Evolutionary conservation across 2,888 invertebrate genomes (phyloP).

Genomic region (Fragum sueziense): DNA sequence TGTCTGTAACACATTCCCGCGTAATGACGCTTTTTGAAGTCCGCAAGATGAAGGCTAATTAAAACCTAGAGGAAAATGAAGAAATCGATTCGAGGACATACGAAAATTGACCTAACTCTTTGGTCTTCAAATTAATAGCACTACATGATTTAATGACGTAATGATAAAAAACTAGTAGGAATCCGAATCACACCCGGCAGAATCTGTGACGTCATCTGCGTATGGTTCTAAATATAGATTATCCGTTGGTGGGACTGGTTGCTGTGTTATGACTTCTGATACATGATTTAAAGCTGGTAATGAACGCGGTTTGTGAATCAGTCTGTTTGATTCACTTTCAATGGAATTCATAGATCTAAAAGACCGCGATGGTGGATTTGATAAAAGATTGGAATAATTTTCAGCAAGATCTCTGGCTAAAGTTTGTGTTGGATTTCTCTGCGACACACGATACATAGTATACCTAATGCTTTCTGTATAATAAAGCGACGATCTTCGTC

Average conservation of each 20-base stretch:
- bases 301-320: not conserved
- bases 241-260: not conserved
- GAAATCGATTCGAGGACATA: too few relatives aligned
- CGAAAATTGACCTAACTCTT: too few relatives aligned
- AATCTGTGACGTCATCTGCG: conserved; percentile 10
- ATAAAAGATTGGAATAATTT: conserved; percentile 13
- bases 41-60: too few relatives aligned
- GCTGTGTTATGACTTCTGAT: not conserved
- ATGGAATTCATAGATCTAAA: not conserved
- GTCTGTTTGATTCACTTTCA: conserved; percentile 9
- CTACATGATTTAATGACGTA: not conserved
- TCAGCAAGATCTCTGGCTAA: conserved; percentile 3
- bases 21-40: too few relatives aligned
- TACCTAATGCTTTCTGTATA: conserved; percentile 12
- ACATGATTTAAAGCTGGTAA: not conserved
- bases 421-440: conserved; percentile 17
- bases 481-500: conserved; percentile 2
- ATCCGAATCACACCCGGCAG: conserved; percentile 17
- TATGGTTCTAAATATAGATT: not conserved
- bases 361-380: not conserved
- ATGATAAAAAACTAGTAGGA: not conserved
- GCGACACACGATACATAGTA: conserved; percentile 10
- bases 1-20: too few relatives aligned
- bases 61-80: too few relatives aligned
- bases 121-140: too few relatives aligned